Base-by-base conservation (phyloP, 2,113 vertebrate genomes). In the Gallinago paraguaiae region DNA sequence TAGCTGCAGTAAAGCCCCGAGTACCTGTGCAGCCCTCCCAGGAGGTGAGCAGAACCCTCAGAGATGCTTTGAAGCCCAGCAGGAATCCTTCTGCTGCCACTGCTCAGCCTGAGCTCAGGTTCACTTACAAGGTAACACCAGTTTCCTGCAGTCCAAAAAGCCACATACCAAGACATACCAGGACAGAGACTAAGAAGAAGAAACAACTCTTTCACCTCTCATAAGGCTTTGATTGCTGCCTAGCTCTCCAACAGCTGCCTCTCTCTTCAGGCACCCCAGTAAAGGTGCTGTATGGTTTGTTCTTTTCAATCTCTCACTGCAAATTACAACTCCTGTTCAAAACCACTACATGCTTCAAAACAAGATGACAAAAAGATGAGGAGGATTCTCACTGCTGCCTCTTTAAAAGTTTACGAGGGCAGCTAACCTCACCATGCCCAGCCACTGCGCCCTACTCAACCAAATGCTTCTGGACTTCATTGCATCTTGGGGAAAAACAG, bases 61-160 rank as follows among this genome's bases (percentile, higher is more conserved):
- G n/a, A 63, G 56, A 31, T 4, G 8, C 48, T 72, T 64, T 1
- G 3, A 68, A 88, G 61, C 45, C 48, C 35, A 39, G 33, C 23
- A 71, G 48, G 24, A 72, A 50, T 46, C 45, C 30, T 43, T 35
- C 37, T 0, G 7, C 64, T 23, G 37, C 0, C 0, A 16, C 1
- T 35, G n/a, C n/a, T 60, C 54, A 48, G 33, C 14, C 33, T 17
- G 13, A 68, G 61, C 41, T 93, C 39, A 20, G 0, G 1, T 25
- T 50, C 2, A 1, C 45, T 27, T 8, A 50, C 13, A 39, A 28
- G 9, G 13, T 16, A 48, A 50, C 30, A 37, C 15, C 48, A 76
- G 43, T 19, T 59, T 51, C 76, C 69, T 27, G 37, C 48, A 77
- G 46, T 14, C 46, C 77, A 28, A 69, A 70, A 18, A 41, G 46